These are phyloP conservation scores for Chloroceryle inda DNA, from an alignment of 2,797 vertebrate genomes.

Conservation along the genomic window DNA sequence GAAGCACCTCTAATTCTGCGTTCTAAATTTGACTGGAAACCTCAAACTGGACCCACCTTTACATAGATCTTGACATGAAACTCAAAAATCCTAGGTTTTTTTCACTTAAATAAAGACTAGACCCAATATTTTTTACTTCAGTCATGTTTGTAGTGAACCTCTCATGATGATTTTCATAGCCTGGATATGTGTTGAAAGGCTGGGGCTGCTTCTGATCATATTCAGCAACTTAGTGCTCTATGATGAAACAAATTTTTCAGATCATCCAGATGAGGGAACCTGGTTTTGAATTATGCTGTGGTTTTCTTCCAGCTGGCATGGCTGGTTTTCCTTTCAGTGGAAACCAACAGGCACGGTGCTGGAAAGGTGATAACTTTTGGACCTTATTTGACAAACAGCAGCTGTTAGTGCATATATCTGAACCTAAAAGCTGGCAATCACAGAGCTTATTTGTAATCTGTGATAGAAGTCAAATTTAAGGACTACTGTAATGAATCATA, in stretches of 20 bases:
- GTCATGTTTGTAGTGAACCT: neutral
- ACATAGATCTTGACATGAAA: neutral
- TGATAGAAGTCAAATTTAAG: neutral
- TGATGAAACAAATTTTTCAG: neutral
- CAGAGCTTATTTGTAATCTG: neutral
- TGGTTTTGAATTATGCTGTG: neutral
- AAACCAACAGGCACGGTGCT: neutral
- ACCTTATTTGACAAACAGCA: neutral
- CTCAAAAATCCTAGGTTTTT: neutral
- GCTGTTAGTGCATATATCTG: neutral
- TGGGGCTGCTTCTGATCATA: neutral
- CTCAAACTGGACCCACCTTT: neutral
- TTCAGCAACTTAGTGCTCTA: neutral
- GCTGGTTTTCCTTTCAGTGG: neutral
- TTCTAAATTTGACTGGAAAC: neutral
- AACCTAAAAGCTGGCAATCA: neutral
- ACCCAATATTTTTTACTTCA: rapidly evolving
- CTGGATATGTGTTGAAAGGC: neutral
- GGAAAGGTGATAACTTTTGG: neutral
- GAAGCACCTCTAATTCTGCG: neutral
- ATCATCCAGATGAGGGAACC: neutral
- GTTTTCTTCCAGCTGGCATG: neutral
- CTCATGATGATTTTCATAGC: neutral
- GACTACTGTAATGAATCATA: neutral
- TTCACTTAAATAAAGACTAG: neutral